Percentiles rank a stretch among this genome's conserved stretches.
Conservation (phyloP, 2,113 vertebrate species). For the Scytalopus superciliaris region DNA sequence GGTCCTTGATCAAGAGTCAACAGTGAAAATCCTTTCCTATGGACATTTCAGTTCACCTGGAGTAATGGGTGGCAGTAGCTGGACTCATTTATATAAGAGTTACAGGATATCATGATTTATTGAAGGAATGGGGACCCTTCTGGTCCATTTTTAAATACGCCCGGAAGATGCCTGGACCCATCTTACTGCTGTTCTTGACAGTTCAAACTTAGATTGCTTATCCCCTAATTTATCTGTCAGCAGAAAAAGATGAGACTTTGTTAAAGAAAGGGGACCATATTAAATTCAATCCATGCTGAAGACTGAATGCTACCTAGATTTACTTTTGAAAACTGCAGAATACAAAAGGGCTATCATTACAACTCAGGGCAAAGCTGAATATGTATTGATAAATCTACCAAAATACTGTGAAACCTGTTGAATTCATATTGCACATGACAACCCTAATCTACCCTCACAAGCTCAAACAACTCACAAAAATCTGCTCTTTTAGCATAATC, state of each 20-base stretch:
- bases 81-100: not conserved
- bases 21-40: not conserved
- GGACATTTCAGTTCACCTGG: accelerated
- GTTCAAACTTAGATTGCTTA: not conserved
- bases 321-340: not conserved
- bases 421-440: not conserved
- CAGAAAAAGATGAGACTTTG: not conserved
- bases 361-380: not conserved
- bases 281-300: not conserved
- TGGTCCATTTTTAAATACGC: not conserved
- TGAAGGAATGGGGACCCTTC: not conserved
- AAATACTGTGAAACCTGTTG: not conserved
- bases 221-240: not conserved
- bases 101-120: not conserved
- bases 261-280: not conserved
- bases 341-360: not conserved
- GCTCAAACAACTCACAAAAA: not conserved
- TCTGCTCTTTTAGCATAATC: not conserved
- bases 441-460: not conserved
- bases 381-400: not conserved
- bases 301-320: not conserved
- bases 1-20: not conserved
- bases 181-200: not conserved
- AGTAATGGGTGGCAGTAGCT: not conserved
- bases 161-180: not conserved